Base-by-base conservation (phyloP, 37 sponge, comb jelly and placozoan species). In the Axinella damicornis region DNA sequence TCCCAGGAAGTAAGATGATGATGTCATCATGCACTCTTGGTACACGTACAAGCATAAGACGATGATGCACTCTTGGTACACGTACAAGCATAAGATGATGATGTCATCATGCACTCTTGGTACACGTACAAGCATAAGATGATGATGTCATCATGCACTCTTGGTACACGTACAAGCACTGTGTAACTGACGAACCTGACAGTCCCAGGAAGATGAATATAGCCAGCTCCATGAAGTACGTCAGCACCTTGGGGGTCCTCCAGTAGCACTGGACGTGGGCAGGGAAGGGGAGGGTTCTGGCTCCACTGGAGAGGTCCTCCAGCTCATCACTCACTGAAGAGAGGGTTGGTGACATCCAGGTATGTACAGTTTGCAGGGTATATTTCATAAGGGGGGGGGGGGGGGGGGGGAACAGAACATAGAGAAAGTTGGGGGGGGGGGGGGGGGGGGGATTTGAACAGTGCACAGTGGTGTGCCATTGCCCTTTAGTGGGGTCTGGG, bases 201-300 rank as follows among this genome's bases (percentile, higher is more conserved):
- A 85, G 74, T 5, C 85, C 71, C 22, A 79, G 46, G 14, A 71
- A 20, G 28, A 78, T 32, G 46, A 85, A 85, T 30, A 69, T 78
- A 53, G 37, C 20, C 38, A 85, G 46, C 22, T 85, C 86, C 53
- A 85, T 19, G 60, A 15, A 16, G 61, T 25, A 25, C 41, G 14
- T n/a, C 40, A 66, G 1, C 19, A 55, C 12, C n/a, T 13, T 64
- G 16, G 85, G 85, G 0, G 76, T 12, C 54, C 54, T 35, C 76
- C 68, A 74, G 69, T 84, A 84, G 75, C 76, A 62, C 73, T 83
- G 83, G 53, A 73, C 53, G 2, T n/a, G 32, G 21, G 28, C 24
- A 16, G 73, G 74, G 40, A 63, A 83, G 32, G 72, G 71, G 20
- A 60, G 71, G 18, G 57, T 18, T 19, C 57, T 19, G 2, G 25